These are phyloP conservation scores for Netelia inedita DNA, from an alignment of 2,888 invertebrate species.

Conservation along the genomic window DNA sequence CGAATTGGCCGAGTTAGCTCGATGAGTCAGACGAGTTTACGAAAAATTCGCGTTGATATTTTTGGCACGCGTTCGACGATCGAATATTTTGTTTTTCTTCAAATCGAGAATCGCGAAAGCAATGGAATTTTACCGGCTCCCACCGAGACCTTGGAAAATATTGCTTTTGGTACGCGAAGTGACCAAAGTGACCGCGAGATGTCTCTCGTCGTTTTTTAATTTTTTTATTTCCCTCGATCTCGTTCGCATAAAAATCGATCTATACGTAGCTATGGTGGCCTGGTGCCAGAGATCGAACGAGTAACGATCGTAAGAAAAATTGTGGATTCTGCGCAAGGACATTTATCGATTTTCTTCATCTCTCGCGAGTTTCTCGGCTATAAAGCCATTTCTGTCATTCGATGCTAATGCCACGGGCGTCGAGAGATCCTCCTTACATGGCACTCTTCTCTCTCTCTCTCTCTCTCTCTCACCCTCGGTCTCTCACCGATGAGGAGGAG, in stretches of 20 bases:
- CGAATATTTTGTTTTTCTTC: background rate
- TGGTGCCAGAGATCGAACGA: constrained; percentile 52
- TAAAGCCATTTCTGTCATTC: constrained; percentile 81
- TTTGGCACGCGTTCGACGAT: background rate
- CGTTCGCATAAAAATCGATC: background rate
- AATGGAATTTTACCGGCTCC: no score
- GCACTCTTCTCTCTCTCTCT: constrained; percentile 56
- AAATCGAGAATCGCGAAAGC: no score
- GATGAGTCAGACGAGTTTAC: constrained; percentile 15
- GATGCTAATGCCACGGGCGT: constrained; percentile 77
- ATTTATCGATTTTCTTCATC: constrained; percentile 77
- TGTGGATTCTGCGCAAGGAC: constrained; percentile 53
- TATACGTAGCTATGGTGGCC: background rate
- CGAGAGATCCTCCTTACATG: constrained; percentile 70
- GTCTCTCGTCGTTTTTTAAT: background rate
- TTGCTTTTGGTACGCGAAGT: no score
- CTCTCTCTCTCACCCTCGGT: background rate
- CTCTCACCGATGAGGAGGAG: background rate
- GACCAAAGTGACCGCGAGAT: background rate
- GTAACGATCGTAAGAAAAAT: constrained; percentile 56
- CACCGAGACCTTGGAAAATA: no score
- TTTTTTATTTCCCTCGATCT: background rate
- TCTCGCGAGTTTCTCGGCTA: constrained; percentile 71
- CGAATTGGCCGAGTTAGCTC: constrained; percentile 31
- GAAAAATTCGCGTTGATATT: background rate